Evolutionary conservation across 2,888 invertebrate genomes (phyloP).

Genomic region (Perizoma affinitatum): DNA sequence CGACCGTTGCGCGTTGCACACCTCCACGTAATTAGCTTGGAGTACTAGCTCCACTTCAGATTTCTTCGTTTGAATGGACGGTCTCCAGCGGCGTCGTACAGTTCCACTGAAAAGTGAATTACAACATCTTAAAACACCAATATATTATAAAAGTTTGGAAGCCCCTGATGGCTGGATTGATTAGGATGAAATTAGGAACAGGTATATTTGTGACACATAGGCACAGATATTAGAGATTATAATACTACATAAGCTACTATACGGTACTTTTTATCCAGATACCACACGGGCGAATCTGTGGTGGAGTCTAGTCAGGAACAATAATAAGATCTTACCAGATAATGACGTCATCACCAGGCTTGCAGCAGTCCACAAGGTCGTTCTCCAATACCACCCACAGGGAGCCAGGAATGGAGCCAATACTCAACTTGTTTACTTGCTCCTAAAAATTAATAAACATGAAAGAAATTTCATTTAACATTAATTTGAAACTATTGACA

Average conservation of each 20-base stretch:
- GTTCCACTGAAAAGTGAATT: conserved; percentile 85
- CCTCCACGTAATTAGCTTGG: conserved; percentile 88
- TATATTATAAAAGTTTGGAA: too few species aligned
- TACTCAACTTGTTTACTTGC: conserved; percentile 88
- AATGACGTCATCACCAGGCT: conserved; percentile 94
- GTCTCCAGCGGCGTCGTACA: conserved; percentile 89
- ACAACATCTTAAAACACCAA: too few species aligned
- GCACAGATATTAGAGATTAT: too few species aligned
- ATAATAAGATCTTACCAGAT: conserved; percentile 85
- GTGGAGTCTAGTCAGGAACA: too few species aligned
- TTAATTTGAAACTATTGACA: neutral
- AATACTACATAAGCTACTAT: too few species aligned
- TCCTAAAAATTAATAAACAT: conserved; percentile 82
- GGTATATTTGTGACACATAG: too few species aligned
- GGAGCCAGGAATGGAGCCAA: conserved; percentile 89
- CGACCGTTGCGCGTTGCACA: conserved; percentile 80
- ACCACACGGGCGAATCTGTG: too few species aligned
- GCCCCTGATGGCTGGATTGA: too few species aligned
- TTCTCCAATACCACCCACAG: conserved; percentile 92
- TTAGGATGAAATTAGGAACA: too few species aligned
- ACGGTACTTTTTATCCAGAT: too few species aligned
- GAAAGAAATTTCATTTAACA: neutral
- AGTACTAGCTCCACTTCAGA: conserved; percentile 88
- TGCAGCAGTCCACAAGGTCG: conserved; percentile 93
- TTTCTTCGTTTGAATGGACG: conserved; percentile 82